Base-by-base conservation (phyloP, 2,888 invertebrate species). In the Drymonia ruficornis region DNA sequence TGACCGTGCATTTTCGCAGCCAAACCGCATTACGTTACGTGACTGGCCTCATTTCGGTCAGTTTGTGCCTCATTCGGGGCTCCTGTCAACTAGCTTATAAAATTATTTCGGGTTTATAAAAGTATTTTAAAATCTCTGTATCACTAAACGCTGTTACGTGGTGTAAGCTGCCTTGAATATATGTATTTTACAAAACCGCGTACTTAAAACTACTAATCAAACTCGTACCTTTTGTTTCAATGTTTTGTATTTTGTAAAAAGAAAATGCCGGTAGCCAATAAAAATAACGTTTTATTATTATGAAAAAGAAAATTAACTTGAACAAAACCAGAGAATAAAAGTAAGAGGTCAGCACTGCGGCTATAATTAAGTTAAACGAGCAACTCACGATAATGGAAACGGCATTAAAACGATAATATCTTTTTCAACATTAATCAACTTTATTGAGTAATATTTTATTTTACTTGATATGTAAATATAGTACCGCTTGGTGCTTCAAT, bases 11-110 rank as follows among this genome's bases (percentile, higher is more conserved):
- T 55, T 73, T 75, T 65, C 55, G 18, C 29, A 53, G 36, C 53
- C 55, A 62, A 67, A 67, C 62, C 65, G 50, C 61, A 71, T 74
- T 74, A 71, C 50, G 38, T 50, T 51, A 53, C 61, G 58, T 77
- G 71, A 73, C 68, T 72, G 63, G 61, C 72, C 53, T 52, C 49
- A 63, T 68, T 57, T 49, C 31, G 13, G 15, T 4, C 34, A 13
- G 28, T n/a, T 19, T 6, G n/a, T 55, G 62, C 51, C 51, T 12
- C n/a, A 53, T 65, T 62, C 29, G 50, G 29, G 45, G 36, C 16
- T 34, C 43, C 54, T 46, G 45, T 50, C 36, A 49, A 48, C 51
- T 49, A 55, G 23, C 46, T 18, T 50, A 16, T 55, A 18, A 29
- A n/a, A 50, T 36, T 36, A n/a, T 9, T 12, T 11, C 0, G 0